phyloP scores from a whole-genome alignment of 1,140 invertebrate genomes.

The Adoxophyes honmai region DNA sequence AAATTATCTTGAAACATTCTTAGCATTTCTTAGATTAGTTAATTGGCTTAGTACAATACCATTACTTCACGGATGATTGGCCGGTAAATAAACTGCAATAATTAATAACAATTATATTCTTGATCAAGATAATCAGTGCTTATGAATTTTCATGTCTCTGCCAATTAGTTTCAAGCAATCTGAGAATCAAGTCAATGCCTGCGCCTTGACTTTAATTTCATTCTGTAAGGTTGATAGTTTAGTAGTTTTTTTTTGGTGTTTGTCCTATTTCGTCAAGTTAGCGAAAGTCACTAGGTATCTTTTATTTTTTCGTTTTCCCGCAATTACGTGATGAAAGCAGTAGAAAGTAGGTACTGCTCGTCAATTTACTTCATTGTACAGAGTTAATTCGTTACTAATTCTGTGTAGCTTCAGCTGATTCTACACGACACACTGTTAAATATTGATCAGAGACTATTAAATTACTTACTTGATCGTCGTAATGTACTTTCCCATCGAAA shows the following conservation, averaged over 20 bases:
- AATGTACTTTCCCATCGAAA: too few relatives aligned
- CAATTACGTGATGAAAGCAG: slow-evolving; percentile 12
- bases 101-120: too few relatives aligned
- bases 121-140: not conserved
- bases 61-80: not conserved
- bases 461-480: too few relatives aligned
- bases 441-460: too few relatives aligned
- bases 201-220: not conserved
- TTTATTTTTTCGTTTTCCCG: not conserved
- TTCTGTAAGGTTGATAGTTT: not conserved
- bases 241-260: not conserved
- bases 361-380: not conserved
- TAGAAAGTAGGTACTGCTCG: slow-evolving; percentile 14
- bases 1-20: not conserved
- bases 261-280: not conserved
- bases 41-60: not conserved
- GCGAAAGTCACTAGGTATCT: slow-evolving; percentile 2
- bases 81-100: not conserved
- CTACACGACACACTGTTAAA: not conserved
- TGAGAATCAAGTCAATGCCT: not conserved
- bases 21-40: not conserved
- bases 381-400: slow-evolving; percentile 1
- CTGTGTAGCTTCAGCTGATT: not conserved
- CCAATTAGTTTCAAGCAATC: not conserved
- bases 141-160: not conserved